Evolutionary conservation across 2,113 vertebrate genomes (phyloP).

Genomic region (Notiomystis cincta): DNA sequence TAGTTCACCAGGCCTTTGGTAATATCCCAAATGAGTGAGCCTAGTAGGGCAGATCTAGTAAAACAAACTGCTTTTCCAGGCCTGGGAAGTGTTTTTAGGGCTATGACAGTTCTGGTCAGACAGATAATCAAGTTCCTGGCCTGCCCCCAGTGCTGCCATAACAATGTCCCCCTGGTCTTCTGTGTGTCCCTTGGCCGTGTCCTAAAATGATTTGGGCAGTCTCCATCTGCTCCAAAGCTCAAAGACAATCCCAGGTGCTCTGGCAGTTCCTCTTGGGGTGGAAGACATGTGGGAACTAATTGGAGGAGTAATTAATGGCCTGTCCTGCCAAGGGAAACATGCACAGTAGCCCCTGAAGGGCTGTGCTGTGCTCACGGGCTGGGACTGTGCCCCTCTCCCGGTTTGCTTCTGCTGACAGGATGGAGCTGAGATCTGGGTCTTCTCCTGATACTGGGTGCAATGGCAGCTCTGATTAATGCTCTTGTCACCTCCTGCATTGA

Average conservation of each 20-base stretch:
- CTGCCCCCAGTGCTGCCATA: background rate
- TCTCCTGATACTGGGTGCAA: background rate
- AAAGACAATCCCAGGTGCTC: background rate
- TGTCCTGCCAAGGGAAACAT: background rate
- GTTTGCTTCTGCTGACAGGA: background rate
- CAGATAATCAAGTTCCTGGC: background rate
- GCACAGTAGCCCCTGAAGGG: background rate
- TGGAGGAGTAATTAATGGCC: background rate
- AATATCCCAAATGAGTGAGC: background rate
- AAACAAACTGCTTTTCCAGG: background rate
- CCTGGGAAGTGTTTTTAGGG: background rate
- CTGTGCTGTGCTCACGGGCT: background rate
- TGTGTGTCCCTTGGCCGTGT: fast-evolving
- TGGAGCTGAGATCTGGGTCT: background rate
- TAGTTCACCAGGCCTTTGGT: background rate
- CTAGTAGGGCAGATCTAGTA: background rate
- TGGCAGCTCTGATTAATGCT: background rate
- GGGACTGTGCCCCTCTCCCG: background rate
- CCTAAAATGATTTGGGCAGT: background rate
- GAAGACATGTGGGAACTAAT: background rate
- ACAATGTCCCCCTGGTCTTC: background rate
- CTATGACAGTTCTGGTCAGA: background rate
- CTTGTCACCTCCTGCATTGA: background rate
- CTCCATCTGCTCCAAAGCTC: background rate
- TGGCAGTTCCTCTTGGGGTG: background rate